phyloP scores from a whole-genome alignment of 2,113 vertebrate genomes.

The Chloroceryle aenea region DNA sequence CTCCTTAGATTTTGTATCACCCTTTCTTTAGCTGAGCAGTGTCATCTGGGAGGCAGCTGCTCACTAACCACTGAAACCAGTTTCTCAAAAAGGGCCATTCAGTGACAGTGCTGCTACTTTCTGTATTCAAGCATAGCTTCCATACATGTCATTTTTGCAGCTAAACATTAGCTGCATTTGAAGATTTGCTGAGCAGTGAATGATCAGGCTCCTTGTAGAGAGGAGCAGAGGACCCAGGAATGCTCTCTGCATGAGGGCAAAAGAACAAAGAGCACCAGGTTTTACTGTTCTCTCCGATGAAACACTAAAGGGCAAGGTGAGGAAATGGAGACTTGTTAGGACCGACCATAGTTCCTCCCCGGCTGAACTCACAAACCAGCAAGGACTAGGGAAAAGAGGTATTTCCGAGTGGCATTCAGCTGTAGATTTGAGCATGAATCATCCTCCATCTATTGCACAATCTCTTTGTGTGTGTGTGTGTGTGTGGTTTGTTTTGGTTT shows the following conservation, averaged over 20 bases:
- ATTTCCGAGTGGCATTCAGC: slow-evolving; percentile 8
- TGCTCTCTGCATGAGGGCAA: background rate
- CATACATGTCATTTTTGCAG: background rate
- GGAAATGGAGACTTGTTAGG: background rate
- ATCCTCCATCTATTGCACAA: slow-evolving; percentile 21
- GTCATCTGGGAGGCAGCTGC: background rate
- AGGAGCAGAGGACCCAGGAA: background rate
- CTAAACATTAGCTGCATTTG: background rate
- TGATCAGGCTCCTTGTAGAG: background rate
- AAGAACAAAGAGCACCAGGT: background rate
- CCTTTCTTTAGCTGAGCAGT: background rate
- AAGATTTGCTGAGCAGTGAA: slow-evolving; percentile 2
- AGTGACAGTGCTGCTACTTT: background rate
- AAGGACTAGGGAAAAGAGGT: background rate
- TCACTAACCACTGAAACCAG: background rate
- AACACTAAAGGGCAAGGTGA: slow-evolving; percentile 18
- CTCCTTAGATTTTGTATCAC: background rate
- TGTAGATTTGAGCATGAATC: slow-evolving; percentile 48
- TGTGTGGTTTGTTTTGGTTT: too few species aligned
- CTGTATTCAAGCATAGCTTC: background rate
- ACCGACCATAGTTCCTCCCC: background rate
- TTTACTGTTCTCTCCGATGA: background rate
- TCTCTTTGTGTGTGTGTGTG: background rate
- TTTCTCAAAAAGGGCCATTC: background rate
- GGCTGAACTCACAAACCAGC: background rate